These are phyloP conservation scores for Sinopyrophorus schimmeli DNA, from an alignment of 2,888 invertebrate species.

Conservation along the genomic window DNA sequence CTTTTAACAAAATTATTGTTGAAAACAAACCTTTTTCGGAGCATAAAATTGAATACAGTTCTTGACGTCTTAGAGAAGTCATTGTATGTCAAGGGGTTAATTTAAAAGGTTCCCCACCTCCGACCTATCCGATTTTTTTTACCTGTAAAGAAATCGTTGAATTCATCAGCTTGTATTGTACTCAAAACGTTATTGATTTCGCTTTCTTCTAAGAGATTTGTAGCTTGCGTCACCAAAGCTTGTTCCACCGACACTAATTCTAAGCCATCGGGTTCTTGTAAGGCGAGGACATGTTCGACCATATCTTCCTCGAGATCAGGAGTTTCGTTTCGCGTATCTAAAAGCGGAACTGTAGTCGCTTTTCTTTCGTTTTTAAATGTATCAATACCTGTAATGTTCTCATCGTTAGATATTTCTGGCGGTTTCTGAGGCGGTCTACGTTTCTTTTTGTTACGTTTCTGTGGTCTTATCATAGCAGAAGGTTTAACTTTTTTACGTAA, in stretches of 20 bases:
- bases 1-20: too few species aligned
- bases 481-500: slow-evolving; percentile 64
- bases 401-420: slow-evolving; percentile 34
- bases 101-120: too few species aligned
- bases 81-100: too few species aligned
- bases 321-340: slow-evolving; percentile 40
- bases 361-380: too few species aligned
- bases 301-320: slow-evolving; percentile 52
- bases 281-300: slow-evolving; percentile 62
- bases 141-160: slow-evolving; percentile 81
- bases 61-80: too few species aligned
- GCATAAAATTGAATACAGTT: too few species aligned
- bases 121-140: too few species aligned
- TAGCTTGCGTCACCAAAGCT: slow-evolving; percentile 69
- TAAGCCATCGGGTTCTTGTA: slow-evolving; percentile 63
- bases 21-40: too few species aligned
- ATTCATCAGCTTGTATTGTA: slow-evolving; percentile 78
- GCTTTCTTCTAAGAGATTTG: slow-evolving; percentile 69
- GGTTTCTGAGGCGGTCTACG: slow-evolving; percentile 44
- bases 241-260: slow-evolving; percentile 55
- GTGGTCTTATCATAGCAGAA: slow-evolving; percentile 60
- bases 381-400: slow-evolving; percentile 7
- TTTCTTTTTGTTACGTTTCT: slow-evolving; percentile 62
- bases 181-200: slow-evolving; percentile 79
- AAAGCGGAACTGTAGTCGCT: too few species aligned